Evolutionary conservation across 2,888 invertebrate genomes (phyloP), one percentile per base, ranked within the genome.

Genomic region (Opisthograptis luteolata): DNA sequence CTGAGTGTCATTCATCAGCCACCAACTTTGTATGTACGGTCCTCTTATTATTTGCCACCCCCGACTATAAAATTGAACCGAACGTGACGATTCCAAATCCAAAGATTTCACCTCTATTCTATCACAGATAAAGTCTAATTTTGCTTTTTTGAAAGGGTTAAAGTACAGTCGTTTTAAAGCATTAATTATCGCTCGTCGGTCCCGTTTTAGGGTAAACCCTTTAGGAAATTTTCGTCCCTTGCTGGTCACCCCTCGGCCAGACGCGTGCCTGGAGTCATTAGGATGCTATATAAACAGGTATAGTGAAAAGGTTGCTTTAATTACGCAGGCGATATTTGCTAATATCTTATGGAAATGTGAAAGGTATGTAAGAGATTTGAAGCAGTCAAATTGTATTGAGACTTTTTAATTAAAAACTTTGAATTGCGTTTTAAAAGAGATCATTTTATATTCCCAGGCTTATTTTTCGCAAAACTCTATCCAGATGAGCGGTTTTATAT

Each of bases 1-100:
- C 74, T 15, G 90, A 90, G 90, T 90, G 87, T 90, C 90, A 90
- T 90, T 87, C 90, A 90, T 90, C 90, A 90, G 73, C 77, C 71
- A 70, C 84, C 71, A 87, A 88, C 86, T 89, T 87, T 81, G 79
- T 82, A 86, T 86, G 84, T 86, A 82, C 85, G 80, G 74, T 81
- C 80, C 87, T 85, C 87, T 87, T 84, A 73, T 86, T 87, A 89
- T 88, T 87, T 82, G 79, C 87, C 82, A 81, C 85, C 85, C 86
- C 67, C 74, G 76, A 85, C 84, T 83, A 85, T 88, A 85, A 88
- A 89, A 88, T 87, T 87, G 83, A 78, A 86, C 88, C 81, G 71
- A 87, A 84, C 72, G 81, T 76, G 70, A 66, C 61, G 28, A 36
- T 7, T 55, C 13, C 47, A 56, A 24, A 7, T 22, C n/a, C n/a